Percentiles rank a stretch among this genome's conserved stretches.
Conservation (phyloP, 2,888 invertebrate species). For the Phragmatobia fuliginosa region DNA sequence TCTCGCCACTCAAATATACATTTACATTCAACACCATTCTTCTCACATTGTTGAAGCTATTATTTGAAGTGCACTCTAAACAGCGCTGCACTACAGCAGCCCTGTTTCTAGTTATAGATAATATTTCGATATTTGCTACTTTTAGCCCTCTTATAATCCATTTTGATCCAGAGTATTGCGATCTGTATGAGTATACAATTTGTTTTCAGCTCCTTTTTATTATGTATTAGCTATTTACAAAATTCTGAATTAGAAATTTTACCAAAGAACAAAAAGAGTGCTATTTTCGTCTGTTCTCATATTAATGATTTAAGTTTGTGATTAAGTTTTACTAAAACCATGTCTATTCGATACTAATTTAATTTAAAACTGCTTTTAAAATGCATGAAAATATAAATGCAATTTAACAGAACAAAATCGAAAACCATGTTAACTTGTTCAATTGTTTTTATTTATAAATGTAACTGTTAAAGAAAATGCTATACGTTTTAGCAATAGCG, state of each 20-base stretch:
- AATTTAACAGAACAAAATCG: background rate
- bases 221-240: constrained; percentile 43
- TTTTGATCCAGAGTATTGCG: background rate
- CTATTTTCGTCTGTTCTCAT: constrained; percentile 54
- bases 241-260: constrained; percentile 56
- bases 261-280: constrained; percentile 72
- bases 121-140: background rate
- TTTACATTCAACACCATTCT: constrained; percentile 26
- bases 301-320: constrained; percentile 48
- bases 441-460: background rate
- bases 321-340: constrained; percentile 38
- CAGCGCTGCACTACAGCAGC: constrained; percentile 17
- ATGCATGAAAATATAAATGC: background rate
- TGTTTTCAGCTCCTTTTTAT: background rate
- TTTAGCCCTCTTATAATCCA: background rate
- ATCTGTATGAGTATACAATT: background rate
- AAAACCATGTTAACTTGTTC: background rate
- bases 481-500: constrained; percentile 1
- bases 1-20: constrained; percentile 31
- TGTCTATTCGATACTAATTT: constrained; percentile 25
- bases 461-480: background rate
- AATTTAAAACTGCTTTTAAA: constrained; percentile 21
- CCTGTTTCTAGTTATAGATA: background rate
- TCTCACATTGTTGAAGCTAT: constrained; percentile 24
- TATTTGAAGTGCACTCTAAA: constrained; percentile 42